Evolutionary conservation across 1,140 invertebrate species (phyloP).

Genomic region (Scaptomyza hsui): DNA sequence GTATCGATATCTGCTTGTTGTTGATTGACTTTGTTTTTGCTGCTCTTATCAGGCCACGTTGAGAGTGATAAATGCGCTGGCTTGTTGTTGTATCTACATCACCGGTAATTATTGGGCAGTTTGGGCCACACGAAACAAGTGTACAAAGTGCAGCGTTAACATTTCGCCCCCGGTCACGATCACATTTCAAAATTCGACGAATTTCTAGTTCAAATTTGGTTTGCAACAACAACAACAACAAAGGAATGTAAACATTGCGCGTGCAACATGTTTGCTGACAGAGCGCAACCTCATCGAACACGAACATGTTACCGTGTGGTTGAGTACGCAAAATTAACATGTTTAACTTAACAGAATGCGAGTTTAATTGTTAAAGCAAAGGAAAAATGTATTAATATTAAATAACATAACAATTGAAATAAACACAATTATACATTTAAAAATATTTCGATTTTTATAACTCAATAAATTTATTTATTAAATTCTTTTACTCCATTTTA

Average conservation of each 20-base stretch:
- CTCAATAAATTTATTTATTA: slow-evolving; percentile 1
- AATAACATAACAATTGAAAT: too few species aligned
- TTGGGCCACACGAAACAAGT: slow-evolving; percentile 18
- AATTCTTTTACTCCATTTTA: background rate
- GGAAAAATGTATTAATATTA: too few species aligned
- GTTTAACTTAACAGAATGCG: slow-evolving; percentile 12
- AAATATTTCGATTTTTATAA: too few species aligned
- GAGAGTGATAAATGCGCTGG: slow-evolving; percentile 3
- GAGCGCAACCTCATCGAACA: slow-evolving; percentile 10
- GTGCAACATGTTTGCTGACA: slow-evolving; percentile 8
- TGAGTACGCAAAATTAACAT: background rate
- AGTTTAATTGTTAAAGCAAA: too few species aligned
- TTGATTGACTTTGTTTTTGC: slow-evolving; percentile 33
- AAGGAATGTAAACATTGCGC: slow-evolving; percentile 14
- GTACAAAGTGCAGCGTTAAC: slow-evolving; percentile 37
- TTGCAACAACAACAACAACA: slow-evolving; percentile 7
- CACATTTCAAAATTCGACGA: slow-evolving; percentile 43
- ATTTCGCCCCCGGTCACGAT: slow-evolving; percentile 29
- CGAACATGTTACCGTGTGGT: slow-evolving; percentile 19
- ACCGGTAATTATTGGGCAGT: slow-evolving; percentile 21
- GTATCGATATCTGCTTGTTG: slow-evolving; percentile 30
- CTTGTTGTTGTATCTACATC: slow-evolving; percentile 17
- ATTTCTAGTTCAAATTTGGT: slow-evolving; percentile 15
- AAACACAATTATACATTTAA: too few species aligned
- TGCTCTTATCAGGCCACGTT: slow-evolving; percentile 18